Evolutionary conservation across 2,113 vertebrate genomes (phyloP).

Genomic region (Otus sunia): DNA sequence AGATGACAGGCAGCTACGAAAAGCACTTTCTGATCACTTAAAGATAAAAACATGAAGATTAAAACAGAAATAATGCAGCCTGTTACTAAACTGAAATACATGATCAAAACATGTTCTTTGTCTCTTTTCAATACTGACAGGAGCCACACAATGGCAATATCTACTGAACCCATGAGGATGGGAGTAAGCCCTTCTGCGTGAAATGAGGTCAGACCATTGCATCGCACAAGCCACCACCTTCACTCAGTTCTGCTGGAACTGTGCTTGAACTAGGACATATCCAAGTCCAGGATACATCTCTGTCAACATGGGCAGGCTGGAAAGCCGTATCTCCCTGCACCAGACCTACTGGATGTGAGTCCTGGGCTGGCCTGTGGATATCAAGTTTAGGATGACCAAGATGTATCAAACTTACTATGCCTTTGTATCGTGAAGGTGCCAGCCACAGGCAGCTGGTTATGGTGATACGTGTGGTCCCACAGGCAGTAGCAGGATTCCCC

Average conservation of each 20-base stretch:
- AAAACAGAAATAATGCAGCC: background rate
- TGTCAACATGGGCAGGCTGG: background rate
- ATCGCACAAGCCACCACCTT: background rate
- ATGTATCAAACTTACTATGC: background rate
- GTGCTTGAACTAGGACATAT: background rate
- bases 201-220: background rate
- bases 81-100: background rate
- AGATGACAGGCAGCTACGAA: background rate
- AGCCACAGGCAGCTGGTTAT: background rate
- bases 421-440: background rate
- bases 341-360: background rate
- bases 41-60: background rate
- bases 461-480: rapidly evolving
- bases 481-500: background rate
- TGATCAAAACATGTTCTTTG: rapidly evolving
- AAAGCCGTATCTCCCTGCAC: background rate
- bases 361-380: background rate
- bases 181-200: background rate
- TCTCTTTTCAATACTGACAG: background rate
- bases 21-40: background rate
- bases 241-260: background rate
- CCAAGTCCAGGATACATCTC: background rate
- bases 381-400: background rate
- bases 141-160: background rate
- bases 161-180: background rate